Conservation (phyloP, 2,113 vertebrate species). For the Micronisus gabar region DNA sequence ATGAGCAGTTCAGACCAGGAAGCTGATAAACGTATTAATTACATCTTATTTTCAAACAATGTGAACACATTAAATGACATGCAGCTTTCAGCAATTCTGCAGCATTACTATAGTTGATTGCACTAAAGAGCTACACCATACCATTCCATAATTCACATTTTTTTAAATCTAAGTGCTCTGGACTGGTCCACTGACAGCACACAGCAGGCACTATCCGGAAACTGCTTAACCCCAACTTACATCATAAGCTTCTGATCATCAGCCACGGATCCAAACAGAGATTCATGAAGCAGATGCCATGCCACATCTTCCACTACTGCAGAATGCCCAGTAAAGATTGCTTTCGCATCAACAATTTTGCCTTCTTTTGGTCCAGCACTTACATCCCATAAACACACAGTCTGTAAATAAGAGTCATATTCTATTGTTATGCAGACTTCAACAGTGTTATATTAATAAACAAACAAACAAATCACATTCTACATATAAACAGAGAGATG, state of each 20-base stretch:
- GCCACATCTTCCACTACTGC: constrained; percentile 94
- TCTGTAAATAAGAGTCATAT: constrained; percentile 69
- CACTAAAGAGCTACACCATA: neutral
- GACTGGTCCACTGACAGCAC: neutral
- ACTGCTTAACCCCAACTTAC: constrained; percentile 63
- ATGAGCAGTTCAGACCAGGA: neutral
- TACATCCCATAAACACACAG: constrained; percentile 93
- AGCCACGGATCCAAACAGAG: constrained; percentile 91
- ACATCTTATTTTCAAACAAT: neutral
- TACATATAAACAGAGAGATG: neutral
- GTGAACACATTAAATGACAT: neutral
- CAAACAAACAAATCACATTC: neutral
- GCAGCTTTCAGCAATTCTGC: neutral
- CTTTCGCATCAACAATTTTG: constrained; percentile 89
- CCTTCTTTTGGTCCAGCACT: constrained; percentile 87
- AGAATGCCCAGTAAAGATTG: constrained; percentile 92
- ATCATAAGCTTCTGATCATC: constrained; percentile 98
- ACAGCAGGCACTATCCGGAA: neutral
- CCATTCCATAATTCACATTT: neutral
- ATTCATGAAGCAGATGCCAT: constrained; percentile 93
- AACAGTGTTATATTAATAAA: neutral
- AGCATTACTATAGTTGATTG: neutral
- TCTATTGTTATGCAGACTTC: neutral
- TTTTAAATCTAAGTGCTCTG: neutral
- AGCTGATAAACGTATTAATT: neutral